Evolutionary conservation across 2,888 invertebrate genomes (phyloP), one percentile per base, ranked within the genome.

Genomic region (Ichneumoninae sp.): DNA sequence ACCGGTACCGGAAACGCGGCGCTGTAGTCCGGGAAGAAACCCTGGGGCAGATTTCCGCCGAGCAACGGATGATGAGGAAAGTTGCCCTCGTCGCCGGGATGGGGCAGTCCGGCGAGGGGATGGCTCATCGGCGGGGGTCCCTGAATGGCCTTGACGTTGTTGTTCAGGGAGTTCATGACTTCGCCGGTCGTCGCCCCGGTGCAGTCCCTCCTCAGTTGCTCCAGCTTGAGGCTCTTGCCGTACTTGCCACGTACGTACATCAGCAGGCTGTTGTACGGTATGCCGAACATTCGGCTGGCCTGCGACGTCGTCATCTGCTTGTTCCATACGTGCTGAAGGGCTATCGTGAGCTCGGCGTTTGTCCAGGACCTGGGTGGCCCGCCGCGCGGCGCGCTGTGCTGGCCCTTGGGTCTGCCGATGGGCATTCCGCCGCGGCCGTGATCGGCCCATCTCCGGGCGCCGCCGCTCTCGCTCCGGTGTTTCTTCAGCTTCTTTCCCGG

Each of bases 281-380:
- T 98, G 62, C 98, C 98, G 94, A 97, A 98, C 93, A 98, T 97
- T 86, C 98, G 94, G 33, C 97, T 98, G 10, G 98, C 98, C 94
- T 98, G 97, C 91, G 97, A 97, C 65, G 98, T 98, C 86, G 98
- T 98, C 97, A 98, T 98, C 93, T 97, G 98, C 92, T 98, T 98
- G 94, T 98, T 98, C 98, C 98, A 98, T n/a, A 98, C 98, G 94
- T 98, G 97, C 91, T 97, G 97, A 75, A 98, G 95, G 1, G 98
- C 98, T 94, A 98, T 97, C 74, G 98, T 98, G 74, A 98, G 95
- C 91, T 98, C 98, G 52, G 97, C 97, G 94, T 98, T 98, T 85
- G 98, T 98, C 98, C 98, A 98, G 1, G 98, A 98, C 77, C 98
- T 95, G 0, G 98, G 98, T 13, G 98, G 98, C 13, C 98, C 98